Percentiles rank a stretch among this genome's conserved stretches.
These are phyloP conservation scores for Naso thynnoides DNA, from an alignment of 2,797 vertebrate genomes.

Conservation along the genomic window DNA sequence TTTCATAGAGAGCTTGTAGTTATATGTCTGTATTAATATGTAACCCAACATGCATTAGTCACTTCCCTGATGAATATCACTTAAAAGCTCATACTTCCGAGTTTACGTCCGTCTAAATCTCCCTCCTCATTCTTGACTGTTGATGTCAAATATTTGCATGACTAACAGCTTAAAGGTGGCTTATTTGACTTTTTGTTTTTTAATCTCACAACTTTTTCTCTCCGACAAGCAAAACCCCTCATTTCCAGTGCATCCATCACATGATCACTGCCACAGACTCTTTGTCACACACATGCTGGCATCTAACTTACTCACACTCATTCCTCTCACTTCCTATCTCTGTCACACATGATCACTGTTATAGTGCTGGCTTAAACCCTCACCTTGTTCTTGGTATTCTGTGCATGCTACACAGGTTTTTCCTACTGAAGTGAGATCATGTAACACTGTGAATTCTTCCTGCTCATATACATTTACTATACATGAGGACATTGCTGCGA, in stretches of 20 bases:
- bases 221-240: slow-evolving; percentile 5
- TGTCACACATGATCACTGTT: slow-evolving; percentile 26
- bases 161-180: neutral
- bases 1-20: neutral
- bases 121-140: neutral
- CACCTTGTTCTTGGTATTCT: slow-evolving; percentile 4
- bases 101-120: neutral
- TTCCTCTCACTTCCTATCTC: slow-evolving; percentile 64
- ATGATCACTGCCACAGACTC: slow-evolving; percentile 21
- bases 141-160: neutral
- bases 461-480: neutral
- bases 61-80: neutral
- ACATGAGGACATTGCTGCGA: neutral
- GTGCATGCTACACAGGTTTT: neutral
- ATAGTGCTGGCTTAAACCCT: neutral
- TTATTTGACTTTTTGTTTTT: neutral
- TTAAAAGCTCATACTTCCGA: neutral
- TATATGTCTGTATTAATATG: neutral
- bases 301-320: slow-evolving; percentile 46
- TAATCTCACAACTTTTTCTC: neutral
- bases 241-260: slow-evolving; percentile 30
- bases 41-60: neutral
- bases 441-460: neutral
- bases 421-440: neutral
- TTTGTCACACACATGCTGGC: slow-evolving; percentile 10